phyloP scores from a whole-genome alignment of 2,113 vertebrate species.

The Myotis davidii region DNA sequence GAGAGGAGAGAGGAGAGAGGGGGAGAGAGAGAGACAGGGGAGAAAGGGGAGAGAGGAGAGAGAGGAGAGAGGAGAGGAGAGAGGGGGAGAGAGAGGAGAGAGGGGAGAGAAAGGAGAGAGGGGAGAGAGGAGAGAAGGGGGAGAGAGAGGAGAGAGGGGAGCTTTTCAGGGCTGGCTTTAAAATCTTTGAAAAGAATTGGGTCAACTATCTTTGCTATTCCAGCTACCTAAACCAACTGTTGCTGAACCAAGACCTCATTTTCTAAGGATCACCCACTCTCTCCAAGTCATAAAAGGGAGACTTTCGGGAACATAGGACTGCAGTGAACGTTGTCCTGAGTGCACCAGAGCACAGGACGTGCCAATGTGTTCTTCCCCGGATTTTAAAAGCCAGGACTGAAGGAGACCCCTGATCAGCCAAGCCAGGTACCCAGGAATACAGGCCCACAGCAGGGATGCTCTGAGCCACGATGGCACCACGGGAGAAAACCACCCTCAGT shows the following conservation, averaged over 20 bases:
- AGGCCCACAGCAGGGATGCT: fast-evolving
- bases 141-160: neutral
- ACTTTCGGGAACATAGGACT: fast-evolving
- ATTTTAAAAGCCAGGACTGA: neutral
- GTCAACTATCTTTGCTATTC: conserved; percentile 64
- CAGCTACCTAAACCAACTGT: conserved; percentile 66
- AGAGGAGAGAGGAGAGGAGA: neutral
- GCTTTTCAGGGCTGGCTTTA: neutral
- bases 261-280: neutral
- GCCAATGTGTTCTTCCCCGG: neutral
- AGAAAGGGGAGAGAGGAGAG: neutral
- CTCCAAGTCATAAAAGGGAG: neutral
- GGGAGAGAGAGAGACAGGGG: too few species aligned
- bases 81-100: neutral
- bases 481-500: fast-evolving
- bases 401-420: fast-evolving
- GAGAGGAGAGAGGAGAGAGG: neutral
- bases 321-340: fast-evolving
- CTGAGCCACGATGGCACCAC: fast-evolving
- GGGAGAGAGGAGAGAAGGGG: too few species aligned
- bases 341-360: fast-evolving
- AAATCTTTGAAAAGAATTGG: conserved; percentile 75
- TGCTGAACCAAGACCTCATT: neutral
- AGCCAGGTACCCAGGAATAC: fast-evolving
- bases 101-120: too few species aligned